phyloP scores from a whole-genome alignment of 2,888 invertebrate genomes.

The Xestia rhomboidea region DNA sequence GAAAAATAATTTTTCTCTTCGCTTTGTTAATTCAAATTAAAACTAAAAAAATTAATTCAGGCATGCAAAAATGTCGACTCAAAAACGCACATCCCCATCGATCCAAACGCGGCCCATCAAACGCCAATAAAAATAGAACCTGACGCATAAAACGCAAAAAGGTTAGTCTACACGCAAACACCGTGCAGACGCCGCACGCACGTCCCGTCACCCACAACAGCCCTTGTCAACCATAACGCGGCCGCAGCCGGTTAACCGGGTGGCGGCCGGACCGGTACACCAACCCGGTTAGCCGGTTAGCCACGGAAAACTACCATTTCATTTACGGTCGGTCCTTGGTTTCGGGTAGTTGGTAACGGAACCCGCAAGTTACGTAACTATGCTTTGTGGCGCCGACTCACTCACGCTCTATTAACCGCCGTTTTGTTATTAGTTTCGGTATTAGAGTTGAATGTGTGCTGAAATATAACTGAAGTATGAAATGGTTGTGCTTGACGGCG shows the following conservation, averaged over 20 bases:
- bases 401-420: constrained; percentile 77
- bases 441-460: constrained; percentile 57
- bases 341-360: constrained; percentile 86
- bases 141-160: constrained; percentile 39
- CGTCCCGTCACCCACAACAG: constrained; percentile 84
- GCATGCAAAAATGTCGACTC: neutral
- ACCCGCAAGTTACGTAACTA: constrained; percentile 87
- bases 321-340: constrained; percentile 88
- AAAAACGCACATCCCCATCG: constrained; percentile 9
- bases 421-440: constrained; percentile 73
- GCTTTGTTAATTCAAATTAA: neutral
- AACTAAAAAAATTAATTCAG: neutral
- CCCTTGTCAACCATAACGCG: constrained; percentile 90
- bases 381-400: constrained; percentile 81
- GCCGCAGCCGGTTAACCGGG: constrained; percentile 82
- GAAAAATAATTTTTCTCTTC: neutral
- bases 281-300: constrained; percentile 76
- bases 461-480: constrained; percentile 36
- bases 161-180: constrained; percentile 76
- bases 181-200: constrained; percentile 77
- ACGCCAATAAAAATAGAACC: constrained; percentile 48
- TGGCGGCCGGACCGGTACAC: constrained; percentile 62
- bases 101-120: constrained; percentile 30
- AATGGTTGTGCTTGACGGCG: neutral
- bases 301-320: constrained; percentile 89